phyloP scores from a whole-genome alignment of 2,113 vertebrate genomes.

The Cichladusa arquata region DNA sequence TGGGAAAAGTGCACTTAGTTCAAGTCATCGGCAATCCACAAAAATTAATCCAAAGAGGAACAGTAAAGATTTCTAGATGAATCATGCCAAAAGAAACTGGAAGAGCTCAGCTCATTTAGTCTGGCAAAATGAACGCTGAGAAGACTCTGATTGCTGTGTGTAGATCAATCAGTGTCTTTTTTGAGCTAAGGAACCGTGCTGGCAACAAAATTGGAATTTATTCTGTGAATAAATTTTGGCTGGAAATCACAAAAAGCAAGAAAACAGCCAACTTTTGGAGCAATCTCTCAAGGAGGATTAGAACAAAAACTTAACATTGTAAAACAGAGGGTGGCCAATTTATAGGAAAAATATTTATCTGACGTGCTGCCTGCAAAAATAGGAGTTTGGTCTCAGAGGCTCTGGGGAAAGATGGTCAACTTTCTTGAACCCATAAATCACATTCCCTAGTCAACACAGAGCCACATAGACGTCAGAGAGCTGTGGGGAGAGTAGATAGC shows the following conservation, averaged over 20 bases:
- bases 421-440: neutral
- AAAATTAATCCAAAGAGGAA: neutral
- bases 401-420: neutral
- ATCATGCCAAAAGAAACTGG: neutral
- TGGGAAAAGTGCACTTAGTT: neutral
- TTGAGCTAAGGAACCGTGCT: neutral
- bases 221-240: constrained; percentile 24
- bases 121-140: neutral
- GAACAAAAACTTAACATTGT: neutral
- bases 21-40: accelerated
- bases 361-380: constrained; percentile 33
- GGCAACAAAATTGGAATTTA: neutral
- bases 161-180: neutral
- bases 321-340: neutral
- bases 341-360: neutral
- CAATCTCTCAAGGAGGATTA: neutral
- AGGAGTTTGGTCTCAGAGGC: neutral
- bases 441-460: neutral
- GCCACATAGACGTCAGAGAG: neutral
- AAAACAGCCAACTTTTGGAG: neutral
- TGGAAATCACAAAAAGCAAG: constrained; percentile 14
- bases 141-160: neutral
- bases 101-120: neutral
- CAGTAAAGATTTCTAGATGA: neutral
- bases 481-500: neutral